phyloP scores from a whole-genome alignment of 2,797 vertebrate species.

The Enteromius paludinosus region DNA sequence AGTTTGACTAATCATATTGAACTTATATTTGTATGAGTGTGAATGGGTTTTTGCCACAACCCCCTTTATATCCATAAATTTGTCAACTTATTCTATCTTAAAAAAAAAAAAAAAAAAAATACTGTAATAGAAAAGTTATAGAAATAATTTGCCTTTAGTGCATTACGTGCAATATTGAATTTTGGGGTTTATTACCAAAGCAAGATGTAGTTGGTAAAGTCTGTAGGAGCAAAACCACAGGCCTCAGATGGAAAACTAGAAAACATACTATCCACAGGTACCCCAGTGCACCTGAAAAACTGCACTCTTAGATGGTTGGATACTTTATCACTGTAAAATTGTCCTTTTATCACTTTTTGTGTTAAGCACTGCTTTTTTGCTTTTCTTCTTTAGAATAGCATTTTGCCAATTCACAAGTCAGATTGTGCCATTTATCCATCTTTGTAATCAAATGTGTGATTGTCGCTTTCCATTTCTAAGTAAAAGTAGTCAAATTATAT shows the following conservation, averaged over 20 bases:
- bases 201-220: conserved; percentile 17
- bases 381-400: conserved; percentile 34
- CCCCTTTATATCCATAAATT: not conserved
- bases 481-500: conserved; percentile 31
- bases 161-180: conserved; percentile 66
- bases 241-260: not conserved
- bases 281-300: conserved; percentile 16
- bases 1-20: not conserved
- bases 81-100: not conserved
- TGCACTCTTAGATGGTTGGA: conserved; percentile 28
- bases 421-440: conserved; percentile 28
- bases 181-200: conserved; percentile 64
- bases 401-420: conserved; percentile 17
- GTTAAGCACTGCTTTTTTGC: conserved; percentile 15
- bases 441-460: conserved; percentile 39
- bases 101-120: not conserved
- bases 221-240: conserved; percentile 6
- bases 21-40: not conserved
- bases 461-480: conserved; percentile 28
- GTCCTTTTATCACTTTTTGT: not conserved
- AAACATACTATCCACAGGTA: not conserved
- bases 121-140: not conserved
- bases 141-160: conserved; percentile 33
- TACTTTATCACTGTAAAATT: conserved; percentile 48
- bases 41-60: not conserved